phyloP scores from a whole-genome alignment of 2,888 invertebrate genomes.

The Hermaeophaga mercurialis region DNA sequence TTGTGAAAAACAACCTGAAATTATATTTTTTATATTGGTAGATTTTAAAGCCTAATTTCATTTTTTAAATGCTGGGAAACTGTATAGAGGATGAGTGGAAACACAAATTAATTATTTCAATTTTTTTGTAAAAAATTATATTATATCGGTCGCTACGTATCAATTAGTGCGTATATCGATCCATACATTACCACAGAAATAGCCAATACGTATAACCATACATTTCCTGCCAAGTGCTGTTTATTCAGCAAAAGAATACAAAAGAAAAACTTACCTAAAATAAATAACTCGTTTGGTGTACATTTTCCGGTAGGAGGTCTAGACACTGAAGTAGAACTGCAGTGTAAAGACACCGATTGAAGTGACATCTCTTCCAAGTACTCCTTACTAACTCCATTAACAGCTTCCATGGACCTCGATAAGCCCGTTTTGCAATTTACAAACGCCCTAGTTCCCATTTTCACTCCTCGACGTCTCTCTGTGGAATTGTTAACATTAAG shows the following conservation, averaged over 20 bases:
- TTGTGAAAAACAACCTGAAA: too few species aligned
- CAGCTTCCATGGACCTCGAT: constrained; percentile 55
- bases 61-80: too few species aligned
- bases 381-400: constrained; percentile 49
- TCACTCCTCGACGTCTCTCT: constrained; percentile 67
- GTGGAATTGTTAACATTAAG: constrained; percentile 39
- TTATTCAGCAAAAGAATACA: background rate
- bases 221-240: too few species aligned
- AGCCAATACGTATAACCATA: too few species aligned
- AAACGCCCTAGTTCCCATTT: constrained; percentile 76
- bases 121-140: too few species aligned
- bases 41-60: too few species aligned
- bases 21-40: too few species aligned
- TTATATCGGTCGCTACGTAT: too few species aligned
- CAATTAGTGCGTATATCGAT: too few species aligned
- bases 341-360: constrained; percentile 53
- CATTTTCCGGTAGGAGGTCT: constrained; percentile 48
- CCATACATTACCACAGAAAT: too few species aligned
- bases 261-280: constrained; percentile 58
- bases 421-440: constrained; percentile 47
- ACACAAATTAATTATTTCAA: too few species aligned
- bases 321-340: constrained; percentile 52
- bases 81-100: too few species aligned
- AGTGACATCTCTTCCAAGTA: constrained; percentile 54
- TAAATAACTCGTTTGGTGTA: constrained; percentile 61